Base-by-base conservation (phyloP, 35 echinoderm and acorn worm species). In the Patiria miniata region DNA sequence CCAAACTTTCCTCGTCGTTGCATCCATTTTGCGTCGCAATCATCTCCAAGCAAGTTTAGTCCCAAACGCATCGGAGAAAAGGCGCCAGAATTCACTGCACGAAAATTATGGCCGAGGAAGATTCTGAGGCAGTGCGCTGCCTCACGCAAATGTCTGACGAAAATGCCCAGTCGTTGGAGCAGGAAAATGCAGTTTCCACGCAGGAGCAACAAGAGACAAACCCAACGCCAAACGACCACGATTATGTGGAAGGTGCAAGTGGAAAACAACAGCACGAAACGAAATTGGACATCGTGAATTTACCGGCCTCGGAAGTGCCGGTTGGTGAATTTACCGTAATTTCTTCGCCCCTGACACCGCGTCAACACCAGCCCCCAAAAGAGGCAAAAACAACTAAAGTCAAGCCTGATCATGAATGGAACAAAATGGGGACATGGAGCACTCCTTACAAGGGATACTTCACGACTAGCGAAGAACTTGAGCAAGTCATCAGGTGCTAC, bases 1-100 rank as follows among this genome's bases (percentile, higher is more conserved):
- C 23, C 26, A 73, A 73, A 73, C 65, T 73, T 73, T 73, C 65
- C 65, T 73, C 65, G 65, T 34, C 26, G 9, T 34, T 34, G 65
- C 65, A 73, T 73, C 65, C 65, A 73, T 73, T 73, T 73, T 73
- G 65, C 65, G 29, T 73, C n/a, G 65, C 65, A 73, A 73, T 73
- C 65, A 73, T 73, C 65, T 73, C 29, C 26, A 34, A 73, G 34
- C 9, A 26, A 73, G 34, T 26, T 60, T 73, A 32, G 26, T 73
- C 34, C 29, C 65, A 73, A 73, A 73, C 65, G 65, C 29, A 73
- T 73, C 65, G 65, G 65, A 2, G 65, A 73, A 14, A 73, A 73
- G 65, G 65, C 65, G 65, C 65, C 65, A 73, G 18, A 73, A 73
- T 6, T 73, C 29, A 26, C 23, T 34, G 7, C 26, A 8, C 23